Evolutionary conservation across 2,797 vertebrate genomes (phyloP).

Genomic region (Galago senegalensis): DNA sequence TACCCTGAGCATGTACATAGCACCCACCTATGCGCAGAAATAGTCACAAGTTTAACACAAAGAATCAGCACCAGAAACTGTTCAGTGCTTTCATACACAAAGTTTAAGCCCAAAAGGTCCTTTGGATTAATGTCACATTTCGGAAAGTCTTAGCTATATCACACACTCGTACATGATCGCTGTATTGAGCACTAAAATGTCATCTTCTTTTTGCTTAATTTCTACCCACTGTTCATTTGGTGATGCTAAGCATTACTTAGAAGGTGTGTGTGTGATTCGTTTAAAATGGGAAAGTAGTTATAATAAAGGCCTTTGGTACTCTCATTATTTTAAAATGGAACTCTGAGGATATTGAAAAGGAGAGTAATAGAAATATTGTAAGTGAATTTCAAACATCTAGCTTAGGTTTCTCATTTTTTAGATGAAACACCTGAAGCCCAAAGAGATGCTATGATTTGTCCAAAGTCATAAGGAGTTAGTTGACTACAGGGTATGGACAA

Average conservation of each 20-base stretch:
- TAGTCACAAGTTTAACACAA: neutral
- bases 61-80: neutral
- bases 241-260: neutral
- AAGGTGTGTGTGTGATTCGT: neutral
- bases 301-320: conserved; percentile 1
- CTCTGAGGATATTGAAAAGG: neutral
- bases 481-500: neutral
- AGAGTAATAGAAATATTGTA: neutral
- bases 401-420: neutral
- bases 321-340: conserved; percentile 6
- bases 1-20: neutral
- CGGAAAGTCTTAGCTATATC: neutral
- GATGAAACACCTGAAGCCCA: neutral
- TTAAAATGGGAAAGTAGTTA: conserved; percentile 12
- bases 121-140: conserved; percentile 14
- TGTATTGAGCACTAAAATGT: neutral
- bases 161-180: neutral
- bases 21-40: neutral
- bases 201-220: neutral
- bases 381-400: neutral
- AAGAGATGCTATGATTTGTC: neutral
- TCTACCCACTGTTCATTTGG: neutral
- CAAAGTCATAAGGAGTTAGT: neutral
- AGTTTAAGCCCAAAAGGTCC: neutral
- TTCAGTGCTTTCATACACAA: neutral